phyloP scores from a whole-genome alignment of 2,113 vertebrate species.

The Poicephalus meyeri region DNA sequence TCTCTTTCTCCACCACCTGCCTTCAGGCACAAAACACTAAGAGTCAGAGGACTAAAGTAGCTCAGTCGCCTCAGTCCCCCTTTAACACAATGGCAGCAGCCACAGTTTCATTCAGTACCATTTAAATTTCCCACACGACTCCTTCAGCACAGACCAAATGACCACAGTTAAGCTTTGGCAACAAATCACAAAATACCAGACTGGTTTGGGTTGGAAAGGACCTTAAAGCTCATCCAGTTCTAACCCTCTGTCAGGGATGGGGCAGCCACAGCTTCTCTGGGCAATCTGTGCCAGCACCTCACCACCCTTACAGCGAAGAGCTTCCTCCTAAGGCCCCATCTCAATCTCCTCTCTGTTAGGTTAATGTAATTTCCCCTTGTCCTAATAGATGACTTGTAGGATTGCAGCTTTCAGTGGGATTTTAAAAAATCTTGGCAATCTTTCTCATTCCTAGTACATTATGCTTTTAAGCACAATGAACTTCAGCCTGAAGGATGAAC shows the following conservation, averaged over 20 bases:
- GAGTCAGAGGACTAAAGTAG: background rate
- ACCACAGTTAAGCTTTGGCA: background rate
- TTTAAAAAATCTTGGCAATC: background rate
- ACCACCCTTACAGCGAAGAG: background rate
- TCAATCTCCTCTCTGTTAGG: background rate
- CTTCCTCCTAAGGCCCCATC: background rate
- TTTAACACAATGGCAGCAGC: accelerated
- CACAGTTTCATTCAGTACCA: background rate
- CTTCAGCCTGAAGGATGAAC: background rate
- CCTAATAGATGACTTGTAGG: background rate
- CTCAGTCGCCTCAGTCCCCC: background rate
- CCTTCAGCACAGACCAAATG: background rate
- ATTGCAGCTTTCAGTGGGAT: background rate
- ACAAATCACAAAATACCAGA: background rate
- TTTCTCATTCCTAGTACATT: background rate
- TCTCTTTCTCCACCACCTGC: background rate
- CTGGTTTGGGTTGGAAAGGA: background rate
- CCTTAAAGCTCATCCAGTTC: background rate
- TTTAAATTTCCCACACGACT: background rate
- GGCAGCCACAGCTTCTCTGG: background rate
- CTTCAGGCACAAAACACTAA: background rate
- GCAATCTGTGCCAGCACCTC: background rate
- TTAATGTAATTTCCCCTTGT: background rate
- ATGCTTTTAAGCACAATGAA: background rate
- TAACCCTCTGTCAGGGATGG: background rate